These are phyloP conservation scores for Pteropus alecto DNA, from an alignment of 2,113 vertebrate species.

Conservation along the genomic window DNA sequence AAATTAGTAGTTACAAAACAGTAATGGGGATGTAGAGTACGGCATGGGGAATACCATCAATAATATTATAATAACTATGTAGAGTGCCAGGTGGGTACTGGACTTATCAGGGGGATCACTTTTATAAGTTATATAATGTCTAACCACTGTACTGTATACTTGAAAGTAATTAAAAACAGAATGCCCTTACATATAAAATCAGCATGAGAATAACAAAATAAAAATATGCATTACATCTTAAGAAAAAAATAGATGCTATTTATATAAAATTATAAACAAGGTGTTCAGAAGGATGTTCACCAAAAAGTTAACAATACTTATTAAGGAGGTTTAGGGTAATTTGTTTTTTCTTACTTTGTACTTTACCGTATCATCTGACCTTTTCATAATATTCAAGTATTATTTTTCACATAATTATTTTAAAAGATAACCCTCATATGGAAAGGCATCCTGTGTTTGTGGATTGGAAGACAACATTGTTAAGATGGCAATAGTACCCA, in stretches of 20 bases:
- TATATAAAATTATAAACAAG: slow-evolving; percentile 17
- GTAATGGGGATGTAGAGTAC: too few relatives aligned
- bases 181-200: too few relatives aligned
- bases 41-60: too few relatives aligned
- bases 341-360: background rate
- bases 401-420: slow-evolving; percentile 5
- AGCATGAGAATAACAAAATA: background rate
- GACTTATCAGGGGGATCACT: too few relatives aligned
- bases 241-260: background rate
- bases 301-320: background rate
- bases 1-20: too few relatives aligned
- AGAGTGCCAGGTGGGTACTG: too few relatives aligned
- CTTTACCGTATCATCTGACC: background rate
- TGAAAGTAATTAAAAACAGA: too few relatives aligned
- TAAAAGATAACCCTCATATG: background rate
- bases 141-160: too few relatives aligned
- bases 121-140: too few relatives aligned
- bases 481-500: background rate
- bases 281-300: background rate
- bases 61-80: too few relatives aligned
- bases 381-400: background rate
- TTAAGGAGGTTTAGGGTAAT: background rate
- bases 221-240: background rate
- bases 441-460: background rate
- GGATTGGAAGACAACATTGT: background rate